Percentiles rank a stretch among this genome's conserved stretches.
Evolutionary conservation across 2,797 vertebrate species (phyloP).

Genomic region (Valencia hispanica): DNA sequence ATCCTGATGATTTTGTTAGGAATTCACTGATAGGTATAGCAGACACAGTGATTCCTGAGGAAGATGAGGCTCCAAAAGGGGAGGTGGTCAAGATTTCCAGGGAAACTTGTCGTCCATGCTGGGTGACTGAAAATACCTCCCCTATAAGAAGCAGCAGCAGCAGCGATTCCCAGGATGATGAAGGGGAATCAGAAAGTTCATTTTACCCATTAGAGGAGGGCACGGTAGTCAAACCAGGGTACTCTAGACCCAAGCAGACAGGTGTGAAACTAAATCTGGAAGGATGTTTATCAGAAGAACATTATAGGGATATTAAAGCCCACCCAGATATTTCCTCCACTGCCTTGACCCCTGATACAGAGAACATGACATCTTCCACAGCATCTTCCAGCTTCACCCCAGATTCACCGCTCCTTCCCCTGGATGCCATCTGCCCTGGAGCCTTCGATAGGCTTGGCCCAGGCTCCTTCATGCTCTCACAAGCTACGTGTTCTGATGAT

Average conservation of each 20-base stretch:
- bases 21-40: conserved; percentile 57
- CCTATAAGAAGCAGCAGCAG: conserved; percentile 77
- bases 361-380: conserved; percentile 75
- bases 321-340: conserved; percentile 52
- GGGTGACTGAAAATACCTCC: conserved; percentile 76
- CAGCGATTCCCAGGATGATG: conserved; percentile 79
- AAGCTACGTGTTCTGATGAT: conserved; percentile 74
- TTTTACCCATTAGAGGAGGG: conserved; percentile 69
- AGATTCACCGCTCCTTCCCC: conserved; percentile 74
- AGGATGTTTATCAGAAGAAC: conserved; percentile 73
- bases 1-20: conserved; percentile 55
- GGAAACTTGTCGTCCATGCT: conserved; percentile 74
- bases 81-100: conserved; percentile 65
- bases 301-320: conserved; percentile 59
- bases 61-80: conserved; percentile 69
- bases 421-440: conserved; percentile 80
- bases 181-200: conserved; percentile 73
- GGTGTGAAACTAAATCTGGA: conserved; percentile 77
- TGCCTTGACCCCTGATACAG: conserved; percentile 69
- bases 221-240: conserved; percentile 35
- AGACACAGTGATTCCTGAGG: conserved; percentile 69
- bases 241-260: conserved; percentile 59
- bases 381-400: conserved; percentile 71
- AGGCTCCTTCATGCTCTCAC: conserved; percentile 75
- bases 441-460: conserved; percentile 71